Evolutionary conservation across 2,888 invertebrate species (phyloP), one percentile per base, ranked within the genome.

Genomic region (Crematogaster levior): DNA sequence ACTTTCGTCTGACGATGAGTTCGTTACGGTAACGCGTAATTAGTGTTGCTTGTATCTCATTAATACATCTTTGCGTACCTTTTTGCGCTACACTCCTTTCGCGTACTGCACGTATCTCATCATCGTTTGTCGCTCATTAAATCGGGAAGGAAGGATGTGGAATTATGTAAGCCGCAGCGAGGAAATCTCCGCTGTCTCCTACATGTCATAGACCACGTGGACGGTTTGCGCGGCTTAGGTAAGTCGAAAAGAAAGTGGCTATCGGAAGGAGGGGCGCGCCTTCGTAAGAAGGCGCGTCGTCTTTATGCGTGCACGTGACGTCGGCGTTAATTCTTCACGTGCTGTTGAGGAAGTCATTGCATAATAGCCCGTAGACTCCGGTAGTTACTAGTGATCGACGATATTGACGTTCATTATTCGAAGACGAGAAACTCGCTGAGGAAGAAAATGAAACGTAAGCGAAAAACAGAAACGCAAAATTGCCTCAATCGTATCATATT

Each of bases 201-300:
- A 88, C 90, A 89, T 91, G 91, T 88, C 90, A 85, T 87, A 83
- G 87, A 90, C 84, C 90, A 91, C 91, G 90, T 91, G 89, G 87
- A 84, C 84, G 84, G 88, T 88, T 82, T 81, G 88, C 88, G 86
- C 87, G 12, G 68, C 90, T 92, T 92, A 91, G 90, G 91, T 88
- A 92, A 92, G 91, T 80, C 86, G 86, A 92, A 91, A 92, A 92
- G 92, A 92, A 92, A 92, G 92, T 90, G 91, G 79, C 86, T 87
- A 89, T 91, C 89, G 90, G 87, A 89, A 90, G 88, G 86, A 89
- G 91, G 4, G 63, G 82, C 84, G 86, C 86, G 85, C 85, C 90
- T 88, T 88, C 88, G 88, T 86, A 90, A 90, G 86, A 46, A 65
- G 88, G 79, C 74, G 79, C 84, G 79, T 37, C 58, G 21, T 43